Percentiles rank a stretch among this genome's conserved stretches.
Conservation (phyloP, 2,797 vertebrate species). For the Halcyon leucocephala region DNA sequence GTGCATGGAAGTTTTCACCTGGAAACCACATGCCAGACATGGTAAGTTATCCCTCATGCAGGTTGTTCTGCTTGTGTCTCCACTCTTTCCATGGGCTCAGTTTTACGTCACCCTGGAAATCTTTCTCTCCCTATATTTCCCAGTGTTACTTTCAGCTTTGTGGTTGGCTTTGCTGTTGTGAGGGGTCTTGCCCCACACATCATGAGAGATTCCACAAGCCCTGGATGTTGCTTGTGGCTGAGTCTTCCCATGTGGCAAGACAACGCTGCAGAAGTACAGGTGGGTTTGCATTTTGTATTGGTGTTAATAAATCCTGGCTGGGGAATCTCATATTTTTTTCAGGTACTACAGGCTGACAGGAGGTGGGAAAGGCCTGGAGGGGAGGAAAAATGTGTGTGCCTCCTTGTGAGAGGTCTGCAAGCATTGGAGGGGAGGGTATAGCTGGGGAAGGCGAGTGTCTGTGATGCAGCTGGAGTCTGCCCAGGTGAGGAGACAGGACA, state of each 20-base stretch:
- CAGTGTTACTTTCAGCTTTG: not conserved
- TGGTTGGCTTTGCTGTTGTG: not conserved
- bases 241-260: not conserved
- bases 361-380: not conserved
- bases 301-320: not conserved
- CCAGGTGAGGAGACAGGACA: not conserved
- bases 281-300: not conserved
- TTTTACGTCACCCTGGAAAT: not conserved
- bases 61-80: not conserved
- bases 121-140: not conserved
- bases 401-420: not conserved
- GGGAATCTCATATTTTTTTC: not conserved
- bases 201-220: not conserved
- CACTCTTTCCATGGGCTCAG: rapidly evolving
- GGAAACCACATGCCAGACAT: rapidly evolving
- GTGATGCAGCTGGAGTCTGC: not conserved
- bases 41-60: not conserved
- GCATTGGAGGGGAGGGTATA: not conserved
- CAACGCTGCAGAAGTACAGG: not conserved
- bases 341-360: not conserved
- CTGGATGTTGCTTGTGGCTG: not conserved
- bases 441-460: not conserved
- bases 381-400: not conserved
- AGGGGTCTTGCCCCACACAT: not conserved
- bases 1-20: not conserved